These are phyloP conservation scores for Bothrops jararaca DNA, from an alignment of 2,113 vertebrate species.

Conservation along the genomic window DNA sequence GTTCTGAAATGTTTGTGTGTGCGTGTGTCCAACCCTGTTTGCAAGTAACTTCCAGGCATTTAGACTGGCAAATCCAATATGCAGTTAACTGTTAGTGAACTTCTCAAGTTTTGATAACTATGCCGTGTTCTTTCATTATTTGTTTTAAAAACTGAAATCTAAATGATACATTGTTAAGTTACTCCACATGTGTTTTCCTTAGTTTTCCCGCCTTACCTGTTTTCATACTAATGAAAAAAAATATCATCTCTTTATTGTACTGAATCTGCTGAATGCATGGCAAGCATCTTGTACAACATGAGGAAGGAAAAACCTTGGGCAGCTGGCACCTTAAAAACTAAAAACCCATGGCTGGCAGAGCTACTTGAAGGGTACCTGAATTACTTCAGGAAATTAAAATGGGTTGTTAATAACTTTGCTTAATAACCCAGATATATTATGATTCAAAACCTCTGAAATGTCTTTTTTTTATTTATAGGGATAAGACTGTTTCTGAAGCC, in stretches of 20 bases:
- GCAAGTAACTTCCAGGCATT: conserved; percentile 22
- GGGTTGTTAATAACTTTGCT: conserved; percentile 57
- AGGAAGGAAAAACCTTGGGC: conserved; percentile 12
- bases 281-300: conserved; percentile 25
- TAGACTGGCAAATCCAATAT: conserved; percentile 29
- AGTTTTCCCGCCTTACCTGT: not conserved
- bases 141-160: conserved; percentile 48
- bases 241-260: conserved; percentile 43
- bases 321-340: conserved; percentile 20
- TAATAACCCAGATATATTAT: conserved; percentile 56
- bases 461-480: conserved; percentile 42
- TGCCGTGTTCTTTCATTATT: not conserved
- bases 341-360: conserved; percentile 36
- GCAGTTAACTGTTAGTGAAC: conserved; percentile 27
- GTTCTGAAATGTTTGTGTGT: conserved; percentile 21
- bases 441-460: conserved; percentile 52
- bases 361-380: conserved; percentile 59
- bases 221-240: conserved; percentile 49
- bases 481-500: conserved; percentile 42
- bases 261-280: conserved; percentile 36
- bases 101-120: conserved; percentile 42
- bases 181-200: conserved; percentile 34
- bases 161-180: conserved; percentile 43
- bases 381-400: conserved; percentile 70
- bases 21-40: not conserved